A percentile compares a stretch with the other conserved stretches of the same genome.
Conservation (phyloP, 1,140 invertebrate species). For the Macrocentrus cingulum region DNA sequence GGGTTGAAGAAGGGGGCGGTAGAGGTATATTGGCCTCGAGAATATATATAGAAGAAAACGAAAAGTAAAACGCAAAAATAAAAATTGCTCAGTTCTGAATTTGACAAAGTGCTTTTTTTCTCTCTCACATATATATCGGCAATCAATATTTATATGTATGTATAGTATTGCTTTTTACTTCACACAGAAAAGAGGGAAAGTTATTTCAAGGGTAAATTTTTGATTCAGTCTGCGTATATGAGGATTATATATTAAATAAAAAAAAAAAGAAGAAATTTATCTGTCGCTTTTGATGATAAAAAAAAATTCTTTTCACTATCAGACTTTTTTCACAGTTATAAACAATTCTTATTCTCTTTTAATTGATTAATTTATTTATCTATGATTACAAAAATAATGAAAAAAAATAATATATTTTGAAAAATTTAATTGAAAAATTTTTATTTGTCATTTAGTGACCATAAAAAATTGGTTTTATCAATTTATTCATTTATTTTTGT, state of each 20-base stretch:
- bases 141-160: background rate
- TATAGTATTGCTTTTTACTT: background rate
- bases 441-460: no score
- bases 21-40: conserved; percentile 23
- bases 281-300: background rate
- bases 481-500: no score
- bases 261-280: conserved; percentile 5
- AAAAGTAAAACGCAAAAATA: conserved; percentile 2
- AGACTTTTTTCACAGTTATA: no score
- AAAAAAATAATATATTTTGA: no score
- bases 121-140: background rate
- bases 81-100: conserved; percentile 6
- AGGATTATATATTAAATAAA: no score
- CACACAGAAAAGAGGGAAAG: background rate
- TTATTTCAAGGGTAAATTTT: conserved; percentile 2
- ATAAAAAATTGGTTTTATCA: no score
- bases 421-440: no score
- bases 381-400: no score
- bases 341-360: no score
- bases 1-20: conserved; percentile 17
- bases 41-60: background rate
- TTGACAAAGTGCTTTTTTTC: conserved; percentile 8
- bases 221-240: conserved; percentile 2
- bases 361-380: no score
- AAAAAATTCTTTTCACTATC: conserved; percentile 3